Conservation (phyloP, 2,797 vertebrate genomes). For the Lagocephalus sceleratus region DNA sequence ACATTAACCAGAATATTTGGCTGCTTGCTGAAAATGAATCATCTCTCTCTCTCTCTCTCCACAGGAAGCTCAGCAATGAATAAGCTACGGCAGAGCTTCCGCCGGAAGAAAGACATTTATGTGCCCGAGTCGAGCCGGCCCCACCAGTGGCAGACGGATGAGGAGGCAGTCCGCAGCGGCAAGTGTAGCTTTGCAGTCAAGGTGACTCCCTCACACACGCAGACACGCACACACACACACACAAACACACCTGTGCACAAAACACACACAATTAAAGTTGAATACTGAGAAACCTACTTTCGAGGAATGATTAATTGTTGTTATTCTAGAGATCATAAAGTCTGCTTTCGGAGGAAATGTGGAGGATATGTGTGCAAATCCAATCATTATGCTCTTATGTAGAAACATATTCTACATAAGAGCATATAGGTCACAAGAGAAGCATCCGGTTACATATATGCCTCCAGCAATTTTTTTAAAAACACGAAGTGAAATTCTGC, state of each 20-base stretch:
- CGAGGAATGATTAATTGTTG: no score
- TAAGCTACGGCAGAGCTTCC: slow-evolving; percentile 98
- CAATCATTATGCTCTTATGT: not conserved
- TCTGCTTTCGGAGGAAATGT: slow-evolving; percentile 24
- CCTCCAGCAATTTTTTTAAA: slow-evolving; percentile 1
- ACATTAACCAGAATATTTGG: not conserved
- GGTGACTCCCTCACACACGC: slow-evolving; percentile 75
- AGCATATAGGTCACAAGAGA: not conserved
- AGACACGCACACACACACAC: slow-evolving; percentile 18
- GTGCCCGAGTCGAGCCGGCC: slow-evolving; percentile 97
- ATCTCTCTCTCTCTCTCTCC: slow-evolving; percentile 22
- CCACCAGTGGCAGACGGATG: slow-evolving; percentile 98
- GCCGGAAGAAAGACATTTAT: slow-evolving; percentile 98
- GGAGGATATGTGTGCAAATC: slow-evolving; percentile 12
- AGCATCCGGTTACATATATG: no score
- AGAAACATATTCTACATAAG: no score
- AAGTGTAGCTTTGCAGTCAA: slow-evolving; percentile 98
- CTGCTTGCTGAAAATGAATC: not conserved
- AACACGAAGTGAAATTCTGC: slow-evolving; percentile 1
- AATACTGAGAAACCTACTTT: no score
- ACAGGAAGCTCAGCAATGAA: slow-evolving; percentile 87
- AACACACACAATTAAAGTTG: slow-evolving; percentile 31
- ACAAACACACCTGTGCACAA: slow-evolving; percentile 15
- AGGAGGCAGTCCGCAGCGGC: slow-evolving; percentile 93
- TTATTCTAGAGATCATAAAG: no score